phyloP scores from a whole-genome alignment of 1,140 invertebrate species.

The Pristionchus pacificus region DNA sequence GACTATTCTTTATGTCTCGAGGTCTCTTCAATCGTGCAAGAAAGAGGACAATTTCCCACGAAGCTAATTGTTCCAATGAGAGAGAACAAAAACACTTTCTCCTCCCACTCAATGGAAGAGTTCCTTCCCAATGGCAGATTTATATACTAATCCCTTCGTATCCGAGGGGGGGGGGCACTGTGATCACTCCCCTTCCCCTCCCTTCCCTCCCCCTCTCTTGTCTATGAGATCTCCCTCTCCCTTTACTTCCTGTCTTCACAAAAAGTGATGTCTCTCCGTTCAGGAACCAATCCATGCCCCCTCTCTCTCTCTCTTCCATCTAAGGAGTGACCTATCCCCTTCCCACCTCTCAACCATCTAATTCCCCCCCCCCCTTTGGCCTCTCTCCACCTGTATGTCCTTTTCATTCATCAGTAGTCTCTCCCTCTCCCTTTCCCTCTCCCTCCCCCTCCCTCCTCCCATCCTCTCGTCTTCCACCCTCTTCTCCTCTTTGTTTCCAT shows the following conservation, averaged over 20 bases:
- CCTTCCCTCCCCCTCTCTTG: constrained; percentile 1
- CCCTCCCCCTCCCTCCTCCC: background rate
- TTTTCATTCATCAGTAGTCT: constrained; percentile 13
- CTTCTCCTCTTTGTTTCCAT: background rate
- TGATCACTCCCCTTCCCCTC: constrained; percentile 7
- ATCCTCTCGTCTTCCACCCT: constrained; percentile 5
- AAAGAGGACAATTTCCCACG: too few relatives aligned
- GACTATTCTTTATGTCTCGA: too few relatives aligned
- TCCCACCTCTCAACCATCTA: background rate
- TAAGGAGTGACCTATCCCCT: constrained; percentile 6
- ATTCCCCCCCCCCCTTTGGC: background rate
- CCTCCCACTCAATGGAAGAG: too few relatives aligned
- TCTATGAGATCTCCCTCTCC: background rate
- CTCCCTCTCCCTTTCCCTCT: constrained; percentile 7
- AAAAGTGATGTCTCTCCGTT: constrained; percentile 11
- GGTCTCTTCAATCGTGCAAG: too few relatives aligned
- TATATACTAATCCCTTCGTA: too few relatives aligned
- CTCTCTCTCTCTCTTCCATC: too few relatives aligned
- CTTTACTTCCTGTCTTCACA: background rate
- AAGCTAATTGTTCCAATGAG: too few relatives aligned
- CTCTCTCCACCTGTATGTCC: background rate
- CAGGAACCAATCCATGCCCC: constrained; percentile 15
- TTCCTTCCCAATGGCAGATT: too few relatives aligned
- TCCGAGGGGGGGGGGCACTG: too few relatives aligned
- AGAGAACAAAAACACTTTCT: too few relatives aligned